Conservation (phyloP, 2,797 vertebrate genomes). For the Merluccius polli region DNA sequence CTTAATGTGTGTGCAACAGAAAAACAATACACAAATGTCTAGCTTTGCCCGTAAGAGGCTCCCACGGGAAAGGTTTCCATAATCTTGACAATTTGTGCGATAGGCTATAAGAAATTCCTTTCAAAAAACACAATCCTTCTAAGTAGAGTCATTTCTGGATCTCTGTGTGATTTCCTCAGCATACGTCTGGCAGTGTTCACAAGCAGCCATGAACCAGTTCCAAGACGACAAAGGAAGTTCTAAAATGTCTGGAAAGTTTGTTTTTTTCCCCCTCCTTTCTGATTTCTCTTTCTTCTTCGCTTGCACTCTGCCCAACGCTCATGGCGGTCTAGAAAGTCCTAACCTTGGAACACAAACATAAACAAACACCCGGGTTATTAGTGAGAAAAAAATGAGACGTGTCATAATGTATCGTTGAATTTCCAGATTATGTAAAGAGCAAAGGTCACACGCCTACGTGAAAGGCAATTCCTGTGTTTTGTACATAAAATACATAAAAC, state of each 20-base stretch:
- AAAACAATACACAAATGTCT: conserved; percentile 55
- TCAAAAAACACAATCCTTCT: conserved; percentile 32
- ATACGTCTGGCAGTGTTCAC: conserved; percentile 15
- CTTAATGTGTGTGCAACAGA: conserved; percentile 47
- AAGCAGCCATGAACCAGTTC: conserved; percentile 14
- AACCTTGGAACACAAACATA: conserved; percentile 11
- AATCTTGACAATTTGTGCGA: conserved; percentile 40
- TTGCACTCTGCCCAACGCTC: conserved; percentile 4
- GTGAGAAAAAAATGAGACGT: not conserved
- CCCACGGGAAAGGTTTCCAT: conserved; percentile 11
- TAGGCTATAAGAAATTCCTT: conserved; percentile 35
- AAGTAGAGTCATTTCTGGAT: conserved; percentile 19
- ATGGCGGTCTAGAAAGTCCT: not conserved
- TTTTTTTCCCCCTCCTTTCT: conserved; percentile 10
- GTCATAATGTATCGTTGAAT: not conserved
- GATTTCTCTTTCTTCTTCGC: not conserved
- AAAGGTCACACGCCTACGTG: conserved; percentile 9
- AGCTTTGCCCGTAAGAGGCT: conserved; percentile 29
- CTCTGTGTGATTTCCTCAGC: conserved; percentile 20
- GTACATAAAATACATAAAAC: conserved; percentile 11
- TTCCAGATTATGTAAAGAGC: not conserved
- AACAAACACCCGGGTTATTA: not conserved
- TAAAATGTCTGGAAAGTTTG: conserved; percentile 12
- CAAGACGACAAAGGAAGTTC: conserved; percentile 24
- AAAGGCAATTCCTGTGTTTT: not conserved